These are phyloP conservation scores for Masnerella sp. DNA, from an alignment of 2,888 invertebrate genomes.

Conservation along the genomic window DNA sequence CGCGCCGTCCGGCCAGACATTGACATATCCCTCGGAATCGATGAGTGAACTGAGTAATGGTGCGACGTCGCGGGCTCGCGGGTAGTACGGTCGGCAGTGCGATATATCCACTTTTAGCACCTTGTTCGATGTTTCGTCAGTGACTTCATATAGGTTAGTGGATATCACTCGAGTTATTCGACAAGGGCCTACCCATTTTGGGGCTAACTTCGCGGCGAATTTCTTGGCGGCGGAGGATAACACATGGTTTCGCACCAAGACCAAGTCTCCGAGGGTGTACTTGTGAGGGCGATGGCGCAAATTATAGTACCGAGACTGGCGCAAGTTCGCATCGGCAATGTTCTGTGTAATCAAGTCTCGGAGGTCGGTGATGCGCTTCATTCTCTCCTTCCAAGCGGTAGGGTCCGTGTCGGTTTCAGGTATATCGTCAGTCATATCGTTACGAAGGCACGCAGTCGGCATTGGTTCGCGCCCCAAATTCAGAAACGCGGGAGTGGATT, in stretches of 20 bases:
- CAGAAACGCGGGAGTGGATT: slow-evolving; percentile 5
- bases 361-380: not conserved
- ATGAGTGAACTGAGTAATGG: not conserved
- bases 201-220: not conserved
- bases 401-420: not conserved
- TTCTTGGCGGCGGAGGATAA: not conserved
- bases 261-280: not conserved
- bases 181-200: not conserved
- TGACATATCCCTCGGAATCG: not conserved
- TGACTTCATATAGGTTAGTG: not conserved
- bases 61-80: too few species aligned
- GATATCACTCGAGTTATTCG: not conserved
- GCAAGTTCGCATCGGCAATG: not conserved
- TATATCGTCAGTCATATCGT: not conserved
- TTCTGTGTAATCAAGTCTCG: not conserved
- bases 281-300: not conserved
- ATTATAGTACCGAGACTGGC: not conserved
- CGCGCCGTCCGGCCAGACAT: not conserved
- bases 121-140: not conserved
- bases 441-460: not conserved
- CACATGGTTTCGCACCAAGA: not conserved
- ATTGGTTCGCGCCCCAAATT: not conserved
- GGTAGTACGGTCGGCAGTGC: too few species aligned
- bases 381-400: not conserved
- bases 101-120: not conserved